Conservation (phyloP, 2,113 vertebrate genomes). For the Corythornis madagascariensis region DNA sequence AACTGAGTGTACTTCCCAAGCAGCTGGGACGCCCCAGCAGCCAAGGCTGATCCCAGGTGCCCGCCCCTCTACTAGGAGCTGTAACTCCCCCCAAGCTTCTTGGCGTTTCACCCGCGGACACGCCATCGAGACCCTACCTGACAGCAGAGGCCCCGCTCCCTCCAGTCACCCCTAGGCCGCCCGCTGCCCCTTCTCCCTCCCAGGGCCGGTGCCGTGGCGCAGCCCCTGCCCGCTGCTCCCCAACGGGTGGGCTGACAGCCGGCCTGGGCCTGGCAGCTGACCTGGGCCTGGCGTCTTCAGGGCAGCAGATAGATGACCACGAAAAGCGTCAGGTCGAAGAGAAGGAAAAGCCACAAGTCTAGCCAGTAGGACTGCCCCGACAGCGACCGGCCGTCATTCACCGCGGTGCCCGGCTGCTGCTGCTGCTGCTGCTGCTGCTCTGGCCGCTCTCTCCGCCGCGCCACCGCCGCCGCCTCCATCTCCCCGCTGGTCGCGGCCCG, state of each 20-base stretch:
- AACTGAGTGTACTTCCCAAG: not conserved
- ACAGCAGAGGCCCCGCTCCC: not conserved
- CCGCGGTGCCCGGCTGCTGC: not conserved
- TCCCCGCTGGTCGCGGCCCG: accelerated
- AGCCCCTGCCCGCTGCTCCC: not conserved
- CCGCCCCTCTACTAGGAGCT: not conserved
- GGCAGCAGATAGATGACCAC: conserved; percentile 81
- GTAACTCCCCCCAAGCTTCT: not conserved
- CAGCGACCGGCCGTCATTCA: not conserved
- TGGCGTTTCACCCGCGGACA: no score
- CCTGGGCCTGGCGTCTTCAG: conserved; percentile 36
- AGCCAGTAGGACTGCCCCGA: conserved; percentile 90
- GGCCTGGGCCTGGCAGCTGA: not conserved
- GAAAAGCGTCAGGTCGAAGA: conserved; percentile 84
- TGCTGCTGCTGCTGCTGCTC: not conserved
- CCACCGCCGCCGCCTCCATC: not conserved
- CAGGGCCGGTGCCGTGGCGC: no score
- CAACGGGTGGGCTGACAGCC: not conserved
- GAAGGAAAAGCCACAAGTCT: conserved; percentile 86
- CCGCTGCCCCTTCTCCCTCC: not conserved
- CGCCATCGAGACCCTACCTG: accelerated
- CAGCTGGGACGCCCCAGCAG: not conserved
- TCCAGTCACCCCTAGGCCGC: not conserved
- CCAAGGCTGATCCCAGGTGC: not conserved
- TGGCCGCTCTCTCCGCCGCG: not conserved